Base-by-base conservation (phyloP, 2,888 invertebrate genomes). In the Dicycla oo region DNA sequence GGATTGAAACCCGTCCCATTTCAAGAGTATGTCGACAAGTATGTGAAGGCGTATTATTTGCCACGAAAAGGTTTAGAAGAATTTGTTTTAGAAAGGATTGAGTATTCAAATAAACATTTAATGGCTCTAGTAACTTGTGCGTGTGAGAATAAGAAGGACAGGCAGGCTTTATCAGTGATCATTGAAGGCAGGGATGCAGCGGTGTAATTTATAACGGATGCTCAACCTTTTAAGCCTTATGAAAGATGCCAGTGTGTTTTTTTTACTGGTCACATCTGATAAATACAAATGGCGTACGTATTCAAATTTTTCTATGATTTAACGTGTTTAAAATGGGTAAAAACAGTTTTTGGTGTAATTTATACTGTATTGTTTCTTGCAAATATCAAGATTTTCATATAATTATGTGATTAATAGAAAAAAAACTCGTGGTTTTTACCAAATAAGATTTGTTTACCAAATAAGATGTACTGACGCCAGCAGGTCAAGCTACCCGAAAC, bases 21-120 rank as follows among this genome's bases (percentile, higher is more conserved):
- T 88, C 97, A 98, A 81, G 98, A 98, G 69, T 98, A 98, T 88
- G 99, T 99, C 0, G 99, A 99, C 93, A 97, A 97, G 69, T 99
- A 99, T 90, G 98, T 99, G 0, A 99, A 99, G 92, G 99, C 99
- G 0, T 99, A 98, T 92, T 99, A 99, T 95, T 96, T 99, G 83
- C 98, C 99, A 0, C 98, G 99, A 87, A 97, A 97, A 75, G 98
- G 97, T 68, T 96, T 99, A 53, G 99, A 99, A 91, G 97, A 97
- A 63, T 99, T 99, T 97, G 97, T 99, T 11, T 97, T 97, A 82
- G 98, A 98, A 54, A 98, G 99, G 90, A 97, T 97, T 75, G 98
- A 99, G 92, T 99, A 99, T 95, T 98, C 98, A 0, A 96, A 97
- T 57, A 98, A 98, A 87, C 99, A 99, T 94, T 92, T 99, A 71